Percentiles rank a stretch among this genome's conserved stretches.
Evolutionary conservation across 1,140 invertebrate species (phyloP).

Genomic region (Matsumurasca onukii): DNA sequence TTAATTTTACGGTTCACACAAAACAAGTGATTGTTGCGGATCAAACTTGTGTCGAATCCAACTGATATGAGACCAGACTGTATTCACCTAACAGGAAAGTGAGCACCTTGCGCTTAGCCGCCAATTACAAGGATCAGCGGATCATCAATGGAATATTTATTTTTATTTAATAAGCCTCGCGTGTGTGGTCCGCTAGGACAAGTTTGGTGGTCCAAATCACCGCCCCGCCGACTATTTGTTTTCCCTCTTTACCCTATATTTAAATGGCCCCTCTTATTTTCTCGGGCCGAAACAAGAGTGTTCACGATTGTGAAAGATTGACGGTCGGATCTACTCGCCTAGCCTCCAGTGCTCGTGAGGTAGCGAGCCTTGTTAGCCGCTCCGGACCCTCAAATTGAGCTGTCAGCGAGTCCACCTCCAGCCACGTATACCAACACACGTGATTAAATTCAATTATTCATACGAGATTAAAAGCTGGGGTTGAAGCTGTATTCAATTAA

Average conservation of each 20-base stretch:
- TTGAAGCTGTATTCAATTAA: too few relatives aligned
- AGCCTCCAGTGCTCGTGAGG: slow-evolving; percentile 11
- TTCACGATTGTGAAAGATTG: neutral
- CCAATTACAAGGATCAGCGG: slow-evolving; percentile 9
- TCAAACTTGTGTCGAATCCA: too few relatives aligned
- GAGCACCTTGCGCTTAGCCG: neutral
- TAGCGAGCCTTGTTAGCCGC: neutral
- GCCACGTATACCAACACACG: too few relatives aligned
- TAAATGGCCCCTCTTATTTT: slow-evolving; percentile 11
- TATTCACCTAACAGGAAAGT: too few relatives aligned
- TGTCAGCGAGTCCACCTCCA: too few relatives aligned
- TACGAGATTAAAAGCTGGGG: too few relatives aligned
- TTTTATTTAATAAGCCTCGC: slow-evolving; percentile 22
- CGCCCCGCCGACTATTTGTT: slow-evolving; percentile 14
- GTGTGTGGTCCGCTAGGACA: slow-evolving; percentile 18
- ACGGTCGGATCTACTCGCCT: neutral
- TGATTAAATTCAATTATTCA: too few relatives aligned
- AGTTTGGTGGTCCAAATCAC: slow-evolving; percentile 20
- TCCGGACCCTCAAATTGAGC: slow-evolving; percentile 8
- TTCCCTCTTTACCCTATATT: slow-evolving; percentile 25
- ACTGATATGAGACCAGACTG: too few relatives aligned
- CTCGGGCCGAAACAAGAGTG: slow-evolving; percentile 16
- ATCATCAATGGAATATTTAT: slow-evolving; percentile 21
- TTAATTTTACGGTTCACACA: too few relatives aligned
- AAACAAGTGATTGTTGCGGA: too few relatives aligned